Evolutionary conservation across 1,140 invertebrate species (phyloP).

Genomic region (Gyrodactylus salaris): DNA sequence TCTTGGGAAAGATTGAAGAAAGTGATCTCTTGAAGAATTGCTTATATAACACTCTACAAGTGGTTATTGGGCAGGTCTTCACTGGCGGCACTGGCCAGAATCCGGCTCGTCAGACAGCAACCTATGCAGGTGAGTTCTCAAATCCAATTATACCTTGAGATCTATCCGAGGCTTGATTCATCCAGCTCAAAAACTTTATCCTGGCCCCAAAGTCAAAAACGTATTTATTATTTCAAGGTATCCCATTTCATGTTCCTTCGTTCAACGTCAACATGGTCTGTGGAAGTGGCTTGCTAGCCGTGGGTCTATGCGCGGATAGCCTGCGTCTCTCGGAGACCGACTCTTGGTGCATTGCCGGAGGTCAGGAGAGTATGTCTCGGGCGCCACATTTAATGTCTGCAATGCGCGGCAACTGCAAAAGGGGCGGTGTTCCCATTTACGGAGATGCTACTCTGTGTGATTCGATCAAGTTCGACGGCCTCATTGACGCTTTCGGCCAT

Average conservation of each 20-base stretch:
- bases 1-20: slow-evolving; percentile 22
- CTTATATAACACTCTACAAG: slow-evolving; percentile 35
- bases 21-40: slow-evolving; percentile 25
- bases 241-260: slow-evolving; percentile 26
- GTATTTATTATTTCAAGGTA: background rate
- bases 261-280: slow-evolving; percentile 47
- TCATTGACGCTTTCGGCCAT: slow-evolving; percentile 40
- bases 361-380: slow-evolving; percentile 46
- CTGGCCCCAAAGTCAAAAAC: background rate
- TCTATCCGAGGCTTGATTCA: too few species aligned
- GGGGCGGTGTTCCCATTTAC: slow-evolving; percentile 34
- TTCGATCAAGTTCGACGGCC: slow-evolving; percentile 37
- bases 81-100: slow-evolving; percentile 35
- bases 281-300: slow-evolving; percentile 44
- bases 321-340: slow-evolving; percentile 32
- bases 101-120: slow-evolving; percentile 40
- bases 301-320: slow-evolving; percentile 32
- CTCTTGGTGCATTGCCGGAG: slow-evolving; percentile 38
- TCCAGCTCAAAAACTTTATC: slow-evolving; percentile 8
- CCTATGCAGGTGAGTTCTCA: slow-evolving; percentile 34
- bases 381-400: slow-evolving; percentile 32
- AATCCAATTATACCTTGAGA: too few species aligned
- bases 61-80: slow-evolving; percentile 47
- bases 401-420: slow-evolving; percentile 4
- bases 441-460: slow-evolving; percentile 32